A percentile compares a stretch with the other conserved stretches of the same genome.
Evolutionary conservation across 2,888 invertebrate genomes (phyloP).

Genomic region (Pristionchus entomophagus): DNA sequence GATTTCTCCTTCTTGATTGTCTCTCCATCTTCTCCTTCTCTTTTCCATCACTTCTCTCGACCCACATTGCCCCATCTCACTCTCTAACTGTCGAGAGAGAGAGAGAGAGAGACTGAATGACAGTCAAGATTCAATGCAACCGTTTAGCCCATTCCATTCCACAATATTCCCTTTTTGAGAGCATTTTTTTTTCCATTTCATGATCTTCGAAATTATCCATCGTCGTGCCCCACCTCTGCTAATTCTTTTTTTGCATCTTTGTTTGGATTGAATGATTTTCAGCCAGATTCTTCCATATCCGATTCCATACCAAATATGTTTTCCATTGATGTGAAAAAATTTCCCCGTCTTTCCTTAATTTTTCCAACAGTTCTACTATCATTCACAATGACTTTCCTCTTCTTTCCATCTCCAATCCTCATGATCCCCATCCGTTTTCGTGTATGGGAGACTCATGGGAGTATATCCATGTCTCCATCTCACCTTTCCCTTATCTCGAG

Average conservation of each 20-base stretch:
- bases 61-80: background rate
- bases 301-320: background rate
- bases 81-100: conserved; percentile 35
- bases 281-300: background rate
- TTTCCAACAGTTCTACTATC: too few species aligned
- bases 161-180: too few species aligned
- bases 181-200: too few species aligned
- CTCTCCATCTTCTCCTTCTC: background rate
- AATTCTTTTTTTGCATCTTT: background rate
- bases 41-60: conserved; percentile 18
- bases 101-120: conserved; percentile 28
- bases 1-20: background rate
- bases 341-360: background rate
- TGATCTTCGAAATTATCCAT: too few species aligned
- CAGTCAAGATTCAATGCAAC: background rate
- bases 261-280: background rate
- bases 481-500: conserved; percentile 17
- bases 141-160: background rate
- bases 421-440: background rate
- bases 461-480: conserved; percentile 7
- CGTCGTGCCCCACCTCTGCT: too few species aligned
- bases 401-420: too few species aligned
- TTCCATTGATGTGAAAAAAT: background rate
- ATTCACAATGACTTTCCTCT: too few species aligned
- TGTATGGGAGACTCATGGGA: background rate